Conservation (phyloP, 1,140 invertebrate species). For the Caenorhabditis briggsae region DNA sequence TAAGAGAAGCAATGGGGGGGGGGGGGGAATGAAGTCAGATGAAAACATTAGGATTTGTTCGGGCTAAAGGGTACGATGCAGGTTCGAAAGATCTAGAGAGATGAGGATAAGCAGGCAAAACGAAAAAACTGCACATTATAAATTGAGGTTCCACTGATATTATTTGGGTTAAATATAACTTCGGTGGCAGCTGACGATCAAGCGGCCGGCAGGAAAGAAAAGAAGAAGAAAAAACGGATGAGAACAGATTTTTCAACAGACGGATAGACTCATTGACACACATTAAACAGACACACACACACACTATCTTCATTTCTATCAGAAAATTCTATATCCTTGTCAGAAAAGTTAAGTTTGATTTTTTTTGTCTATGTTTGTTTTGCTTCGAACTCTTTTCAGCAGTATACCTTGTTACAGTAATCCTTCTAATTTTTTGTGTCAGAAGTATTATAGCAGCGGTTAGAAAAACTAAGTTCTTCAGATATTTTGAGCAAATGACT, state of each 20-base stretch:
- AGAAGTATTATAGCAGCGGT: too few relatives aligned
- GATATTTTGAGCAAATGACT: too few relatives aligned
- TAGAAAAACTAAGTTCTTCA: too few relatives aligned
- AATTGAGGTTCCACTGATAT: conserved; percentile 47
- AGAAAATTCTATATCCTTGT: background rate
- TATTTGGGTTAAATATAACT: conserved; percentile 52
- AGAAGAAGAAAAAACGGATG: conserved; percentile 19
- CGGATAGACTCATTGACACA: conserved; percentile 43
- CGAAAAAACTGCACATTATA: conserved; percentile 50
- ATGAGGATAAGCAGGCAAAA: background rate
- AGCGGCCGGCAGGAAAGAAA: background rate
- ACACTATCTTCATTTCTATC: conserved; percentile 27
- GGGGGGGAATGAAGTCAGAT: background rate
- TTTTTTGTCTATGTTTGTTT: too few relatives aligned
- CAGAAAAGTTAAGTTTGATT: background rate
- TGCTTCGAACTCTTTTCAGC: too few relatives aligned
- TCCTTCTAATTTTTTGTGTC: too few relatives aligned
- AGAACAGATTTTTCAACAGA: conserved; percentile 32
- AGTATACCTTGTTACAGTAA: too few relatives aligned
- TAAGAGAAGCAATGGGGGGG: background rate
- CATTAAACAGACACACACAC: background rate
- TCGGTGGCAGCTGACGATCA: conserved; percentile 35
- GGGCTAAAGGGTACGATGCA: conserved; percentile 12
- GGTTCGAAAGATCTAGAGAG: conserved; percentile 18
- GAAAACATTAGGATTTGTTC: background rate